Evolutionary conservation across 1,140 invertebrate species (phyloP), one percentile per base, ranked within the genome.

Genomic region (Rhopalosiphum maidis): DNA sequence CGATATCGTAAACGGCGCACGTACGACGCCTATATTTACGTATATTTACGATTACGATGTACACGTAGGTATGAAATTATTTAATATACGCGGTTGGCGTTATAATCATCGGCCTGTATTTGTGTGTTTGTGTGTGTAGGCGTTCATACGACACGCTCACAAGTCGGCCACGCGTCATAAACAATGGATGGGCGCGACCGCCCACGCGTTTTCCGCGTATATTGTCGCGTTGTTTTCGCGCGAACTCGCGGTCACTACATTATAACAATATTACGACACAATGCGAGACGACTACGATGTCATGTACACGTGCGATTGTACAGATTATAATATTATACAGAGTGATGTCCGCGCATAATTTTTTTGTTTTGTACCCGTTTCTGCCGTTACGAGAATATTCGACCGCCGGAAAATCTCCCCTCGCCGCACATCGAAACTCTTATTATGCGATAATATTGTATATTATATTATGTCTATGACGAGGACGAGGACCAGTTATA

Each of bases 121-220:
- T 54, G 77, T 15, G n/a, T 68, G 21, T 8, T 30, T 41, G 30
- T 30, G 25, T 41, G 77, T 48, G 77, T 90, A 90, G 91, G 91
- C 77, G 91, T 92, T 23, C 23, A 23, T 37, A n/a, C 5, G 60
- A 91, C 55, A 51, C 25, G 18, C 60, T 46, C 43, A 48, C 90
- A 30, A 77, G 90, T 77, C 90, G 43, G 90, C n/a, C 90, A 83
- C 68, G 60, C 90, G 68, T 91, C 90, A 83, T 30, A 55, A 54
- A 93, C 91, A 93, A 93, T 93, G 91, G 90, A 93, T 41, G 91
- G 91, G 91, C 77, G 82, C 91, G 91, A 93, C 91, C 91, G 54
- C 91, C 91, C 91, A 93, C 91, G 91, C 91, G 91, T 93, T 86
- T 85, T 93, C 18, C 37, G 23, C 91, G 48, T 30, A 35, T 88